These are phyloP conservation scores for Alligator sinensis DNA, from an alignment of 2,113 vertebrate genomes.

Conservation along the genomic window DNA sequence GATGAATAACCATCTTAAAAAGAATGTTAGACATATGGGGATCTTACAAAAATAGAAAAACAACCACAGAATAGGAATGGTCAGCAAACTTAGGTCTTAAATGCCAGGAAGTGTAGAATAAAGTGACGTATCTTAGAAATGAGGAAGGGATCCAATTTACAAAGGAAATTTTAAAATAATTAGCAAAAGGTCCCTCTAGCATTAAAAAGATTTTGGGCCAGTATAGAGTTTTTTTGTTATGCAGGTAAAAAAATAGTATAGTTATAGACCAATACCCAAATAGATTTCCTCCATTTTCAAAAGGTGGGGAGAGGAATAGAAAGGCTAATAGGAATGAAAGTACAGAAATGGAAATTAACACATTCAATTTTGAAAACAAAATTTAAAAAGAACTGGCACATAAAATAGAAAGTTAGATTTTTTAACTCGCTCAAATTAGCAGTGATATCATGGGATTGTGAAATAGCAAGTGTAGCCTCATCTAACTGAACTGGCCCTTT, in stretches of 20 bases:
- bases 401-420: too few species aligned
- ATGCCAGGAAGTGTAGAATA: too few species aligned
- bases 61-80: background rate
- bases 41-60: background rate
- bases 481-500: too few species aligned
- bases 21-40: background rate
- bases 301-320: background rate
- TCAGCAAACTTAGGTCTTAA: background rate
- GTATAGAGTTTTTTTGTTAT: background rate
- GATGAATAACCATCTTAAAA: background rate
- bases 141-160: too few species aligned
- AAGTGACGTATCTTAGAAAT: too few species aligned
- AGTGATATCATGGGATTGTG: too few species aligned
- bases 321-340: slow-evolving; percentile 7
- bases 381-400: too few species aligned
- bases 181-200: too few species aligned
- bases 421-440: too few species aligned
- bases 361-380: background rate
- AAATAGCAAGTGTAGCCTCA: too few species aligned
- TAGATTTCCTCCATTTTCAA: background rate
- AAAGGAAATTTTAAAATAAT: too few species aligned
- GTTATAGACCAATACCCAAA: background rate
- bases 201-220: background rate
- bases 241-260: background rate
- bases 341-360: slow-evolving; percentile 29